These are phyloP conservation scores for Cheilosia vernalis DNA, from an alignment of 2,888 invertebrate genomes.

Conservation along the genomic window DNA sequence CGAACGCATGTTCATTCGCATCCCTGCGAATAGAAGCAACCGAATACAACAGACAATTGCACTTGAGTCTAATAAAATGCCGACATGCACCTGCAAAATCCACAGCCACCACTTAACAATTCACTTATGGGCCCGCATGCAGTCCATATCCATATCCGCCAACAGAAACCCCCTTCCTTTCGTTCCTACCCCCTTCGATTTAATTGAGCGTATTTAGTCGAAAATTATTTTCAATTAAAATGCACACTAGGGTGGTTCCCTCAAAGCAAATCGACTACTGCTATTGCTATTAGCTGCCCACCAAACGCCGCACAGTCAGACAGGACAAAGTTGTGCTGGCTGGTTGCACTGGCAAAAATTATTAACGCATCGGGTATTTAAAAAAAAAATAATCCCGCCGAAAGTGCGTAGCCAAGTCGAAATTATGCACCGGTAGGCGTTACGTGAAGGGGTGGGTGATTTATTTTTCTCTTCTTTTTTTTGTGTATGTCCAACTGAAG, in stretches of 20 bases:
- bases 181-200: slow-evolving; percentile 25
- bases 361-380: slow-evolving; percentile 66
- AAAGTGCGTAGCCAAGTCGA: slow-evolving; percentile 60
- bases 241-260: slow-evolving; percentile 1
- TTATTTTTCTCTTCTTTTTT: background rate
- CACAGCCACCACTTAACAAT: slow-evolving; percentile 23
- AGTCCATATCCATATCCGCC: background rate
- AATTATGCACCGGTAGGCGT: slow-evolving; percentile 35
- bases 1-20: slow-evolving; percentile 24
- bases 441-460: background rate
- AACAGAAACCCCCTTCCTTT: too few species aligned
- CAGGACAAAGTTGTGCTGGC: slow-evolving; percentile 12
- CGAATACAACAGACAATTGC: slow-evolving; percentile 25
- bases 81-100: slow-evolving; percentile 33
- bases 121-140: slow-evolving; percentile 1
- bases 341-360: slow-evolving; percentile 51
- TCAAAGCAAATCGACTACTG: slow-evolving; percentile 45
- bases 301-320: slow-evolving; percentile 30
- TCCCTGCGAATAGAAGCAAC: background rate
- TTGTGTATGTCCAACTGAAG: background rate
- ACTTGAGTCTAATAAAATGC: slow-evolving; percentile 58
- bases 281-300: background rate
- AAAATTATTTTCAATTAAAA: slow-evolving; percentile 72
- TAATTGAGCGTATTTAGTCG: slow-evolving; percentile 71
- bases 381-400: slow-evolving; percentile 19